Conservation (phyloP, 2,113 vertebrate species). For the Mobula birostris region DNA sequence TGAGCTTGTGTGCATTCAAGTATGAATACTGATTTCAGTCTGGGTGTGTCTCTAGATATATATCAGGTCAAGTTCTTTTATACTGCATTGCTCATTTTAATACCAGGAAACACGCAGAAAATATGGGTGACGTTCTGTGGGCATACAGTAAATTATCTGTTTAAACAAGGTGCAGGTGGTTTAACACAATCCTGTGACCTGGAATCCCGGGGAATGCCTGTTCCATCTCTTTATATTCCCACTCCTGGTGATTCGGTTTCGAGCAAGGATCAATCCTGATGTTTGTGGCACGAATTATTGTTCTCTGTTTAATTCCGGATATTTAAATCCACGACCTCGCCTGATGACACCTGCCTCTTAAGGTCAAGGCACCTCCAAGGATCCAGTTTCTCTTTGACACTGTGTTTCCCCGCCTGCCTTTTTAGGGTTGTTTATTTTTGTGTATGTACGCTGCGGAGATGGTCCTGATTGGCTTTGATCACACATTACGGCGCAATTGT, state of each 20-base stretch:
- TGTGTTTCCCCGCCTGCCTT: slow-evolving; percentile 5
- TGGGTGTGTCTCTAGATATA: too few species aligned
- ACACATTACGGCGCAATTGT: slow-evolving; percentile 19
- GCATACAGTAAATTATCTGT: neutral
- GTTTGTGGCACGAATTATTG: neutral
- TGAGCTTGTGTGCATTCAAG: too few species aligned
- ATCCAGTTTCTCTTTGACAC: neutral
- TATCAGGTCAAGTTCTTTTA: too few species aligned
- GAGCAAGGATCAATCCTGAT: neutral
- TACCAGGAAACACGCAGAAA: neutral
- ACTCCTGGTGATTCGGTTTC: neutral
- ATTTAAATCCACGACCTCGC: neutral
- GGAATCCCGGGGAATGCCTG: neutral
- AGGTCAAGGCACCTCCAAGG: neutral
- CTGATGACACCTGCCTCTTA: neutral
- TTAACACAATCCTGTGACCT: neutral
- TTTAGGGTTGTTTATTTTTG: slow-evolving; percentile 33
- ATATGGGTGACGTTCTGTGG: neutral
- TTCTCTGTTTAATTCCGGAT: neutral
- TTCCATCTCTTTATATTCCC: neutral
- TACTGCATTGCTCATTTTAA: too few species aligned
- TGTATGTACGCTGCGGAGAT: neutral
- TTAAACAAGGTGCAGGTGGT: neutral
- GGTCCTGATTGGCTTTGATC: slow-evolving; percentile 19
- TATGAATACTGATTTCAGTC: too few species aligned